Percentiles rank a stretch among this genome's conserved stretches.
phyloP scores from a whole-genome alignment of 2,113 vertebrate species.

The Furnarius figulus region DNA sequence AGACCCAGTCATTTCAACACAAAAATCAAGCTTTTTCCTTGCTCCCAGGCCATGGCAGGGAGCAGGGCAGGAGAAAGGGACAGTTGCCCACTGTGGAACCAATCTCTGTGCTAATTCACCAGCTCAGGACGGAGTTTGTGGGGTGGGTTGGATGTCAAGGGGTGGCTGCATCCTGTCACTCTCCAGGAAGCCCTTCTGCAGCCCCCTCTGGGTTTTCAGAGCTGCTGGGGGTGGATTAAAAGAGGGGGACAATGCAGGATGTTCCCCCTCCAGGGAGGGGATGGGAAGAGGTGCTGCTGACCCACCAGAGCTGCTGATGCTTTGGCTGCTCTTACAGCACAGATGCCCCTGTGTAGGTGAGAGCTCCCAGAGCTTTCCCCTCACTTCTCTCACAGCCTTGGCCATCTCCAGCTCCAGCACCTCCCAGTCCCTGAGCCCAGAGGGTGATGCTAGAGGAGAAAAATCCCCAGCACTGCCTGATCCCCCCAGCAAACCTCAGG shows the following conservation, averaged over 20 bases:
- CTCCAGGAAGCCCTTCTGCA: background rate
- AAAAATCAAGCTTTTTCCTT: background rate
- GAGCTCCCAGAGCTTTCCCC: background rate
- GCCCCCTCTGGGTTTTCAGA: background rate
- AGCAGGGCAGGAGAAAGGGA: background rate
- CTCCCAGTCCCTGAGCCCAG: background rate
- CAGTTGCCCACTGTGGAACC: background rate
- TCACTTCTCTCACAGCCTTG: background rate
- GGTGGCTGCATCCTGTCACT: background rate
- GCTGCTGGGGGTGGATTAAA: background rate
- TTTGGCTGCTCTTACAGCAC: background rate
- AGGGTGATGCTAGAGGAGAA: background rate
- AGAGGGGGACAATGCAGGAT: too few relatives aligned
- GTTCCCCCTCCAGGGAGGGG: too few relatives aligned
- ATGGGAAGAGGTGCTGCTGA: background rate
- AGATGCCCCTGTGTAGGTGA: background rate
- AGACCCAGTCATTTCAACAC: background rate
- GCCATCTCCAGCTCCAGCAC: background rate
- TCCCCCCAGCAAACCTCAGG: background rate
- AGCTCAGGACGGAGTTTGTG: background rate
- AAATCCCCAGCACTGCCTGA: too few relatives aligned
- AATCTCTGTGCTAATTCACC: background rate
- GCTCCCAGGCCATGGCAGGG: fast-evolving
- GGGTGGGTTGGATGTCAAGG: background rate
- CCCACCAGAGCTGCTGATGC: background rate